phyloP scores from a whole-genome alignment of 1,140 invertebrate genomes.

The Tetramorium simillimum region DNA sequence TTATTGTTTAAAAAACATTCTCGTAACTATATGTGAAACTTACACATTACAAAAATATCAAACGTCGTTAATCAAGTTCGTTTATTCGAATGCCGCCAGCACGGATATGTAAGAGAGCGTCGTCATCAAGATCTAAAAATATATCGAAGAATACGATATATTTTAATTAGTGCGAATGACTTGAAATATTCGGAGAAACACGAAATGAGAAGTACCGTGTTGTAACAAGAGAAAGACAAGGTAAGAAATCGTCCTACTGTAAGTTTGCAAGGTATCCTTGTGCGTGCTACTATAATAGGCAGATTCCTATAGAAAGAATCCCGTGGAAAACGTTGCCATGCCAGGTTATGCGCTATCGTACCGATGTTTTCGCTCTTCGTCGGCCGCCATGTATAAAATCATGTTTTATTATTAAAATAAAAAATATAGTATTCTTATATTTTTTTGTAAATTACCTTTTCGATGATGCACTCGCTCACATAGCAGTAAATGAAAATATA shows the following conservation, averaged over 20 bases:
- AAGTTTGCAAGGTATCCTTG: neutral
- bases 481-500: slow-evolving; percentile 4
- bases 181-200: neutral
- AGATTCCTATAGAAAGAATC: neutral
- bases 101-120: neutral
- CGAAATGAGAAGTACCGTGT: neutral
- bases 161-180: neutral
- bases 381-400: neutral
- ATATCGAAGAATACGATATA: no score
- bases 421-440: neutral
- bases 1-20: neutral
- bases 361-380: neutral
- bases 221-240: neutral
- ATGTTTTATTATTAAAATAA: neutral
- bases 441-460: neutral
- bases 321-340: neutral
- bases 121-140: neutral
- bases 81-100: neutral
- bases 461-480: neutral
- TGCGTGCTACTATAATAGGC: neutral
- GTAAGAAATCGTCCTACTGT: neutral
- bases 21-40: neutral
- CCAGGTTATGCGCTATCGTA: neutral
- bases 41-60: neutral
- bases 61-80: neutral